phyloP scores from a whole-genome alignment of 2,797 vertebrate genomes.

The Thalassophryne amazonica region DNA sequence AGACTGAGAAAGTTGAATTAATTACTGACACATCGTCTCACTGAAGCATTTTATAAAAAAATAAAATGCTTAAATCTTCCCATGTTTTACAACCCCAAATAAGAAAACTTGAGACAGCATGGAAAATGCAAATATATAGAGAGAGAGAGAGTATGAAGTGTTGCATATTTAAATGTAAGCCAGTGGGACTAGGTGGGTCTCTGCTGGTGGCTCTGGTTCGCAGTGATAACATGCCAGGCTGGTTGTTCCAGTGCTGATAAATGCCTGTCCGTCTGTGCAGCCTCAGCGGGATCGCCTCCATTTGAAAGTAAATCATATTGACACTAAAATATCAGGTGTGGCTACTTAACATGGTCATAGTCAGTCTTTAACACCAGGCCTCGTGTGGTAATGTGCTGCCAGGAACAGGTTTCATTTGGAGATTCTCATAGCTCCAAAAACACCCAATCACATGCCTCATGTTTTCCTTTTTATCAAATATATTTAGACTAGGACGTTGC shows the following conservation, averaged over 20 bases:
- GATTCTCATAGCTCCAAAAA: not conserved
- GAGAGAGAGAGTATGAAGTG: too few relatives aligned
- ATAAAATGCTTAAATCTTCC: too few relatives aligned
- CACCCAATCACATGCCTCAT: not conserved
- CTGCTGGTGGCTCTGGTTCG: slow-evolving; percentile 50
- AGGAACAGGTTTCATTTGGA: too few relatives aligned
- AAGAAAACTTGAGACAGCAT: too few relatives aligned
- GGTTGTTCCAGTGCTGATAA: slow-evolving; percentile 64
- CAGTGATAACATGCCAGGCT: slow-evolving; percentile 64
- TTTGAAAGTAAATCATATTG: not conserved
- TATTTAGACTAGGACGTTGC: not conserved
- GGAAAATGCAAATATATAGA: too few relatives aligned
- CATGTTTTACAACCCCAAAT: too few relatives aligned
- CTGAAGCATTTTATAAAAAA: too few relatives aligned
- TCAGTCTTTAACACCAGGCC: not conserved
- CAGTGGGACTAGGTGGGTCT: slow-evolving; percentile 63
- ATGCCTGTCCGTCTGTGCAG: slow-evolving; percentile 32
- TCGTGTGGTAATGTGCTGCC: not conserved
- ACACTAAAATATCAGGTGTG: not conserved
- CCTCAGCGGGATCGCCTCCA: too few relatives aligned
- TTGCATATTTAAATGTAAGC: not conserved
- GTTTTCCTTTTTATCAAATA: not conserved
- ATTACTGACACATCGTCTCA: too few relatives aligned
- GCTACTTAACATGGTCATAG: not conserved
- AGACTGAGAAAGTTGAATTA: too few relatives aligned